phyloP scores from a whole-genome alignment of 2,888 invertebrate species.

The Stenurella melanura region DNA sequence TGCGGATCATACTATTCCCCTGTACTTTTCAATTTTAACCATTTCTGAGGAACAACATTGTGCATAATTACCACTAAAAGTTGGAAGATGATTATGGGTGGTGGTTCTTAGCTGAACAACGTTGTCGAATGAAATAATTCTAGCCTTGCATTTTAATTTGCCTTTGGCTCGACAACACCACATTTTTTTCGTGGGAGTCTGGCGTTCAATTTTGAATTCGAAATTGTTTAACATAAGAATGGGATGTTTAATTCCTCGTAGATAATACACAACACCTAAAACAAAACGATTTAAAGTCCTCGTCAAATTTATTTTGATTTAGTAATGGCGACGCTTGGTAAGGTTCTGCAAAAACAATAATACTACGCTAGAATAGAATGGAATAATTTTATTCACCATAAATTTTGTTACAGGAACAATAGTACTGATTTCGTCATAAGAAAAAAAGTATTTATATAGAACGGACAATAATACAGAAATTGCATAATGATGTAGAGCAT shows the following conservation, averaged over 20 bases:
- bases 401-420: too few relatives aligned
- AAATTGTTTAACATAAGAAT: conserved; percentile 53
- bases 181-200: conserved; percentile 42
- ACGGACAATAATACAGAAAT: too few relatives aligned
- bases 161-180: conserved; percentile 57
- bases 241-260: conserved; percentile 52
- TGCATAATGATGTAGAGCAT: too few relatives aligned
- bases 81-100: conserved; percentile 46
- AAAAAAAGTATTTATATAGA: too few relatives aligned
- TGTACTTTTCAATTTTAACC: conserved; percentile 21
- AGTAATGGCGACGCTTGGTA: too few relatives aligned
- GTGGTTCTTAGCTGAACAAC: conserved; percentile 36
- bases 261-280: conserved; percentile 52
- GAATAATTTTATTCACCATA: too few relatives aligned
- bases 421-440: too few relatives aligned
- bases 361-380: too few relatives aligned
- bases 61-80: conserved; percentile 30
- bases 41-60: not conserved
- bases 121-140: conserved; percentile 44
- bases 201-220: conserved; percentile 52
- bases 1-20: not conserved
- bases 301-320: too few relatives aligned
- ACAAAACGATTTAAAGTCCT: conserved; percentile 31
- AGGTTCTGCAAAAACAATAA: too few relatives aligned
- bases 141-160: conserved; percentile 52